Evolutionary conservation across 2,113 vertebrate species (phyloP).

Genomic region (Capreolus pygargus): DNA sequence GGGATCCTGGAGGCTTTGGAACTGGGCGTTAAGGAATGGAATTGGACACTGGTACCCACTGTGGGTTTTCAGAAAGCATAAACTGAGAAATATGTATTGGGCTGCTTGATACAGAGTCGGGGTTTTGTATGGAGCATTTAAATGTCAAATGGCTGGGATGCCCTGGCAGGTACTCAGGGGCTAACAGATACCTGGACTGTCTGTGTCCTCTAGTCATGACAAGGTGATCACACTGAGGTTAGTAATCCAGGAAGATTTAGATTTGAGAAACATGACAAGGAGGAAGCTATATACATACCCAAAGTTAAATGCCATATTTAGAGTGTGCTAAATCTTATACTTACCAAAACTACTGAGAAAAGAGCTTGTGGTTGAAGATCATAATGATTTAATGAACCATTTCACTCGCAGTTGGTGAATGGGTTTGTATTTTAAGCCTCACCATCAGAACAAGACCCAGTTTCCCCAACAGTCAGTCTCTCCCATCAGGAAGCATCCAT

Average conservation of each 20-base stretch:
- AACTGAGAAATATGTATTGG: background rate
- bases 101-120: background rate
- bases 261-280: slow-evolving; percentile 17
- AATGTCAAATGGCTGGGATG: background rate
- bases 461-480: background rate
- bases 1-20: background rate
- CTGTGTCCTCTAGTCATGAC: background rate
- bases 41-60: background rate
- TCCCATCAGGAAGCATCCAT: background rate
- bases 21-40: background rate
- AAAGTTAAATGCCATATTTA: background rate
- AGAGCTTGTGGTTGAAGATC: background rate
- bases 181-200: background rate
- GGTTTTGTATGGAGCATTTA: background rate
- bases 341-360: background rate
- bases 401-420: background rate
- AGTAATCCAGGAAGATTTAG: background rate
- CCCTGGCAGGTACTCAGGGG: background rate
- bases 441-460: background rate
- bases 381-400: background rate
- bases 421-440: background rate
- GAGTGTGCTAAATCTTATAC: background rate
- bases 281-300: background rate
- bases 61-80: background rate
- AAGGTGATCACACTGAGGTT: background rate